These are phyloP conservation scores for Paragorgia papillata DNA, from an alignment of 92 coral and sea anemone genomes.

Conservation along the genomic window DNA sequence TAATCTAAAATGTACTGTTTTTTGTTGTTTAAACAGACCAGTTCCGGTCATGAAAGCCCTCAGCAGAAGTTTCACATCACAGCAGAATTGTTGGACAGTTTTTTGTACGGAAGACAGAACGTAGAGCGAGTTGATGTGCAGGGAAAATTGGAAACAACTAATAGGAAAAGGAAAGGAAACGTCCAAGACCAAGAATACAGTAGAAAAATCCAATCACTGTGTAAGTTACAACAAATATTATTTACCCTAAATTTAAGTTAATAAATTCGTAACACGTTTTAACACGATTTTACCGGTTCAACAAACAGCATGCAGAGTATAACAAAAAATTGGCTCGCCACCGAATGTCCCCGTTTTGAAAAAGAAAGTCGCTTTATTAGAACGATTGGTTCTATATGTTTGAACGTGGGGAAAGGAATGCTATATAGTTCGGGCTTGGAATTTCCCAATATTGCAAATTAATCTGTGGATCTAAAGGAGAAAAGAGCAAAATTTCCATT, in stretches of 20 bases:
- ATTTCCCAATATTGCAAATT: too few species aligned
- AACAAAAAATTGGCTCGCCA: background rate
- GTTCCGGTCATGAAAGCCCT: background rate
- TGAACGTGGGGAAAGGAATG: too few species aligned
- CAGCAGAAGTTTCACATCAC: conserved; percentile 18
- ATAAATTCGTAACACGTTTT: conserved; percentile 38
- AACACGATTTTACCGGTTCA: conserved; percentile 30
- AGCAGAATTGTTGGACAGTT: conserved; percentile 21
- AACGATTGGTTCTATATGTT: too few species aligned
- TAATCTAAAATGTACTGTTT: background rate
- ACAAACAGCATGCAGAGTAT: background rate
- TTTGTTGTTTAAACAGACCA: conserved; percentile 5
- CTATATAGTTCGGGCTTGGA: too few species aligned
- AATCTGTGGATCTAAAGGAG: too few species aligned
- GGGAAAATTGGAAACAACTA: background rate
- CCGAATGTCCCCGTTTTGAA: background rate
- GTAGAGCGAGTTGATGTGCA: conserved; percentile 5
- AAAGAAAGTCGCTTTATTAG: too few species aligned
- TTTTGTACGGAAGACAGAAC: conserved; percentile 23
- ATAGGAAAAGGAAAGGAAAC: conserved; percentile 9
- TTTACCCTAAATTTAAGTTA: too few species aligned
- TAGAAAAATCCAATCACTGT: conserved; percentile 17
- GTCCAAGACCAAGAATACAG: background rate
- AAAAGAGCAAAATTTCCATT: background rate
- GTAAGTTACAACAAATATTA: conserved; percentile 17